Evolutionary conservation across 2,888 invertebrate species (phyloP).

Genomic region (Leucoma salicis): DNA sequence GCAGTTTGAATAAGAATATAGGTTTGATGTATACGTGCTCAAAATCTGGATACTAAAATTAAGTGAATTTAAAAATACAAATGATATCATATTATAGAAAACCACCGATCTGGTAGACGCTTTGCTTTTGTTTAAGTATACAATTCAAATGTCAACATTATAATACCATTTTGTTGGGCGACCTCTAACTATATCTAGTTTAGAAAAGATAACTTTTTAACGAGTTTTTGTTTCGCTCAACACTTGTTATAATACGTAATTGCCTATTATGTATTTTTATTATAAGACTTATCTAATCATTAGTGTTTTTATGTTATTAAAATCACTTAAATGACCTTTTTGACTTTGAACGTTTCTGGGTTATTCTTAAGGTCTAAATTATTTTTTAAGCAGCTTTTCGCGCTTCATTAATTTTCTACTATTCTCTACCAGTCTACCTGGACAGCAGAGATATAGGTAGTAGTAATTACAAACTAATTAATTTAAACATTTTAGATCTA

Average conservation of each 20-base stretch:
- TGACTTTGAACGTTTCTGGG: slow-evolving; percentile 16
- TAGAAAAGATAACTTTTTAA: slow-evolving; percentile 16
- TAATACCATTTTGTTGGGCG: not conserved
- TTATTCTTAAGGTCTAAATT: too few relatives aligned
- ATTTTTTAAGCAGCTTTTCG: too few relatives aligned
- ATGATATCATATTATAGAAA: not conserved
- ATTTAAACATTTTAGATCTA: too few relatives aligned
- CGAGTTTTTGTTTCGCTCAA: slow-evolving; percentile 18
- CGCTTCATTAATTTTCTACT: too few relatives aligned
- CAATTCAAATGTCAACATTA: not conserved
- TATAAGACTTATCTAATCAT: slow-evolving; percentile 24
- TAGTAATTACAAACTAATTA: too few relatives aligned
- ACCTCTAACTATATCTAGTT: slow-evolving; percentile 16
- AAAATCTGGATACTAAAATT: not conserved
- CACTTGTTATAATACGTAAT: slow-evolving; percentile 16
- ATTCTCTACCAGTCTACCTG: too few relatives aligned
- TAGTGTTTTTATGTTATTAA: slow-evolving; percentile 16
- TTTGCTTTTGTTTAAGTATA: not conserved
- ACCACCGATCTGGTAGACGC: not conserved
- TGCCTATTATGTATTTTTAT: slow-evolving; percentile 24
- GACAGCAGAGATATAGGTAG: too few relatives aligned
- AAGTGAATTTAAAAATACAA: not conserved
- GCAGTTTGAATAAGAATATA: slow-evolving; percentile 16
- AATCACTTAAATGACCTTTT: slow-evolving; percentile 7
- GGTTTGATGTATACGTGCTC: slow-evolving; percentile 6